Evolutionary conservation across 2,113 vertebrate species (phyloP), one percentile per base, ranked within the genome.

Genomic region (Siniperca chuatsi): DNA sequence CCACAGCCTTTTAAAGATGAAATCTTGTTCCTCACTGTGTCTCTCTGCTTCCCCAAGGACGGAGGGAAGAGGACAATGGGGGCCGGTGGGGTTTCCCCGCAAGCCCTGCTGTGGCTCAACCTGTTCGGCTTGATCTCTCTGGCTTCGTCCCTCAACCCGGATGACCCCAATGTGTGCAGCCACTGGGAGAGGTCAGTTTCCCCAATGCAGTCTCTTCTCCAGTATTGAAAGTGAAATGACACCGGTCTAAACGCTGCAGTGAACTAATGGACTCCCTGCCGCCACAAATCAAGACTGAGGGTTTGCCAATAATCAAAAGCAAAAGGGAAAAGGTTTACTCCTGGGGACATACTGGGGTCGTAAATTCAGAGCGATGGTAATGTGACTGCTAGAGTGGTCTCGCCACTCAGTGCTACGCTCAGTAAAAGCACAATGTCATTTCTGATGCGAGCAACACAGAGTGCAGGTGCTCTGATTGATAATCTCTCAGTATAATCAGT

Each of bases 91-190:
- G 66, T 90, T 4, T 64, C 92, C 82, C 74, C 77, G 48, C 81
- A 74, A 75, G 87, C 90, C 82, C 75, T 92, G 11, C 92, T 92
- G 79, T 90, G 93, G 44, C 57, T 97, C 35, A 7, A 64, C 57
- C 78, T 96, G 64, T 75, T 87, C 66, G 62, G 79, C 62, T 87
- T 97, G 75, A 96, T 97, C 64, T 95, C 96, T 0, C 93, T 94
- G 77, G 96, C 88, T 54, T 46, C 92, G 42, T 48, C 95, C 29
- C 95, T 98, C 85, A 98, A 98, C 83, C 98, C 97, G 0, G 97
- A 99, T 48, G 98, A 99, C 93, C 97, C 98, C 74, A 99, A 99
- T 13, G 98, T 99, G 87, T 99, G 98, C 92, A 99, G 98, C 92
- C 97, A 98, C 92, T 99, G 98, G 98, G 98, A 99, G 94, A 99